Evolutionary conservation across 1,140 invertebrate species (phyloP), one percentile per base, ranked within the genome.

Genomic region (Drosophila jambulina): DNA sequence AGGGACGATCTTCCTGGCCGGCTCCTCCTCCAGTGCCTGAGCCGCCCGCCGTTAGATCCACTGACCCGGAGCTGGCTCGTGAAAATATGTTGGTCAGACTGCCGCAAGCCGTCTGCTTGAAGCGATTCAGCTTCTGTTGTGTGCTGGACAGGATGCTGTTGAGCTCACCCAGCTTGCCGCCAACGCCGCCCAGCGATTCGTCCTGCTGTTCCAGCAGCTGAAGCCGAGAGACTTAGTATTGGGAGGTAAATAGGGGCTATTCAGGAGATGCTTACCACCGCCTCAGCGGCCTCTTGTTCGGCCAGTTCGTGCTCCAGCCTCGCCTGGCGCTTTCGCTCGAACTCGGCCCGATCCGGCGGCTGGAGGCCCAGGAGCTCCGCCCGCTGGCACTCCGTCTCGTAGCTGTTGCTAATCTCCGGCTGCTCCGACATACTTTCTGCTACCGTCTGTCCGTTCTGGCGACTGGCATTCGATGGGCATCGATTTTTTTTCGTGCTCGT

Each of bases 41-140:
- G 27, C 53, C 49, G 79, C 40, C 67, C 7, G 70, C 23, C 4
- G 75, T 25, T 13, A 75, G 34, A 49, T 76, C 72, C 40, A 85
- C 71, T 51, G 94, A 93, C 7, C 93, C 85, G 5, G 93, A 81
- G 34, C 91, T 92, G 61, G 93, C 62, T 8, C 82, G 62, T 4
- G 75, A 54, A 29, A 92, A 92, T 10, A 92, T 87, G 25, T 86
- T 92, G 4, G 80, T 81, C 4, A 92, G 45, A n/a, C 87, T 93
- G 61, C 85, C 85, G 29, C 82, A 81, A 6, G 91, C 86, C 27
- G 78, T 82, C 27, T 92, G 96, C 94, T 98, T 98, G 75, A 99
- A 96, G 87, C 95, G 95, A 93, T 97, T 98, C 46, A 99, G 93
- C 93, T 97, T 97, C 62, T 96, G 96, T 92, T 98, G 97, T 1